These are phyloP conservation scores for Anoplopoma fimbria DNA, from an alignment of 2,113 vertebrate genomes.

Conservation along the genomic window DNA sequence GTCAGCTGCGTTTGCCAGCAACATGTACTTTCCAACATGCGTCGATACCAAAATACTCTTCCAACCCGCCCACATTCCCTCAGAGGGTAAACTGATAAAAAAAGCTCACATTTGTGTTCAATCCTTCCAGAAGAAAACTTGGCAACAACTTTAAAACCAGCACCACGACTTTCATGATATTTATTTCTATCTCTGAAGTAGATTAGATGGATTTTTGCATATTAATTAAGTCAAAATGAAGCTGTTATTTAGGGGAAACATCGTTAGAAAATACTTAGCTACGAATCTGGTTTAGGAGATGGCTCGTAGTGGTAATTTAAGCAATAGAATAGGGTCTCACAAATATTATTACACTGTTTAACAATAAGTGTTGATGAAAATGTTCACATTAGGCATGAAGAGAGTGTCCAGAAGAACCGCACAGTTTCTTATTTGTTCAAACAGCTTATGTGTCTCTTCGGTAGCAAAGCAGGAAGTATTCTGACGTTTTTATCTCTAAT, in stretches of 20 bases:
- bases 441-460: too few species aligned
- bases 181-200: neutral
- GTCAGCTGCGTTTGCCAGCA: neutral
- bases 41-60: neutral
- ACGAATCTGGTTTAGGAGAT: too few species aligned
- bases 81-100: constrained; percentile 13
- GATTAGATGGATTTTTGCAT: neutral
- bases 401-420: too few species aligned
- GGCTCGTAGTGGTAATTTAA: too few species aligned
- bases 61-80: constrained; percentile 10
- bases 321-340: too few species aligned
- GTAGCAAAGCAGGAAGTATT: too few species aligned
- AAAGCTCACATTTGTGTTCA: constrained; percentile 12
- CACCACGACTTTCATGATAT: neutral
- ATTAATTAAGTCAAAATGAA: neutral
- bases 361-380: too few species aligned
- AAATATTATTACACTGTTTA: too few species aligned
- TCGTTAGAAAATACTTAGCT: too few species aligned
- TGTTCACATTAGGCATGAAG: too few species aligned
- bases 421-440: too few species aligned
- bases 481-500: too few species aligned
- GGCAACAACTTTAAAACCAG: neutral
- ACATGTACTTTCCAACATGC: neutral
- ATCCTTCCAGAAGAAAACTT: neutral
- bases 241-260: neutral